Evolutionary conservation across 2,888 invertebrate genomes (phyloP).

Genomic region (Subacronicta megacephala): DNA sequence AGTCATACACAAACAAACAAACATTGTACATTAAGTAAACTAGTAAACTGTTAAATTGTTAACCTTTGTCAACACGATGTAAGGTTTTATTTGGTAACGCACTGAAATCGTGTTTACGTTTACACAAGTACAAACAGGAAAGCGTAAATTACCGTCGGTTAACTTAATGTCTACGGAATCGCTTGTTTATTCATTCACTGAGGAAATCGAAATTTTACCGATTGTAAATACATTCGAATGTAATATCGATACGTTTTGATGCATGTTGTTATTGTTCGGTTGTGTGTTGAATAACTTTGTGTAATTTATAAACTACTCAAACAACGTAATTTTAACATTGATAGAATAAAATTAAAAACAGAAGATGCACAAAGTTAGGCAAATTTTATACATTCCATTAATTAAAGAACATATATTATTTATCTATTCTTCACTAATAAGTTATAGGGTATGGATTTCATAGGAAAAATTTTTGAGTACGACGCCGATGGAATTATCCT

Average conservation of each 20-base stretch:
- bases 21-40: slow-evolving; percentile 29
- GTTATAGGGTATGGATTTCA: too few relatives aligned
- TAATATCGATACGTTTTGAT: slow-evolving; percentile 30
- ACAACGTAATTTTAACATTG: too few relatives aligned
- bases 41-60: slow-evolving; percentile 58
- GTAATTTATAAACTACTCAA: too few relatives aligned
- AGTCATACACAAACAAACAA: slow-evolving; percentile 5
- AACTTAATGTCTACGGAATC: slow-evolving; percentile 59
- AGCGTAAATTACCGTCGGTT: slow-evolving; percentile 52
- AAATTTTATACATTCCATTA: too few relatives aligned
- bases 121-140: slow-evolving; percentile 56
- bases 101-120: slow-evolving; percentile 54
- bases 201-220: slow-evolving; percentile 56
- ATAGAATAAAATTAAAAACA: too few relatives aligned
- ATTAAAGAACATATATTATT: too few relatives aligned
- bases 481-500: too few relatives aligned
- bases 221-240: slow-evolving; percentile 39
- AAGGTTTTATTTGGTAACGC: slow-evolving; percentile 53
- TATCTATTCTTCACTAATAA: too few relatives aligned
- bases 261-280: neutral
- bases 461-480: too few relatives aligned
- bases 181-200: slow-evolving; percentile 51
- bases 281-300: too few relatives aligned
- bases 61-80: slow-evolving; percentile 56
- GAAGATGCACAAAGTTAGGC: too few relatives aligned